Evolutionary conservation across 1,140 invertebrate species (phyloP).

Genomic region (Drosophila auraria): DNA sequence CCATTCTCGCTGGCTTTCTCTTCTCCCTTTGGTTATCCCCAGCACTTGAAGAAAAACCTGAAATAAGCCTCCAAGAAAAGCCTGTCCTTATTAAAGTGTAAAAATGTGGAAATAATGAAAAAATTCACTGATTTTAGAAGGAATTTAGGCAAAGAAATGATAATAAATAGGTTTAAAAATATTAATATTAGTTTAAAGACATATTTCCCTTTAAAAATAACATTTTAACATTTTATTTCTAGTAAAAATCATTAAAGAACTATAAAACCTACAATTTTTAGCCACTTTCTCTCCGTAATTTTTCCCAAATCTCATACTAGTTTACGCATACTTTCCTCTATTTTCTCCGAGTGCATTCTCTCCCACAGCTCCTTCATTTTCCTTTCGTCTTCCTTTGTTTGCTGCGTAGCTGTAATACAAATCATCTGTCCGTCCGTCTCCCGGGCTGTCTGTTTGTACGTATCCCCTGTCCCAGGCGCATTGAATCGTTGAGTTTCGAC

Average conservation of each 20-base stretch:
- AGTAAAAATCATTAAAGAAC: too few species aligned
- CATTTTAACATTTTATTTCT: background rate
- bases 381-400: slow-evolving; percentile 51
- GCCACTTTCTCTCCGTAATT: too few species aligned
- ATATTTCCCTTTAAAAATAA: background rate
- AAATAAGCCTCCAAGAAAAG: too few species aligned
- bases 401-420: slow-evolving; percentile 72
- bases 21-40: slow-evolving; percentile 15
- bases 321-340: background rate
- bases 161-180: too few species aligned
- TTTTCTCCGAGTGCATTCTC: background rate
- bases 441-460: slow-evolving; percentile 23
- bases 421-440: slow-evolving; percentile 58
- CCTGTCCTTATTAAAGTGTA: too few species aligned
- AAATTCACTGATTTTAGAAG: too few species aligned
- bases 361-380: slow-evolving; percentile 22
- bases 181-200: background rate
- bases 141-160: too few species aligned
- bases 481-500: slow-evolving; percentile 77
- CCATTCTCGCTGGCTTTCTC: slow-evolving; percentile 27
- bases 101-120: too few species aligned
- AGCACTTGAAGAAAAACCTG: background rate
- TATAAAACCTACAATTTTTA: too few species aligned
- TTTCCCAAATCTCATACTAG: accelerated
- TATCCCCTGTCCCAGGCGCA: slow-evolving; percentile 53